Base-by-base conservation (phyloP, 2,888 invertebrate species). In the Ischnus inquisitorius region DNA sequence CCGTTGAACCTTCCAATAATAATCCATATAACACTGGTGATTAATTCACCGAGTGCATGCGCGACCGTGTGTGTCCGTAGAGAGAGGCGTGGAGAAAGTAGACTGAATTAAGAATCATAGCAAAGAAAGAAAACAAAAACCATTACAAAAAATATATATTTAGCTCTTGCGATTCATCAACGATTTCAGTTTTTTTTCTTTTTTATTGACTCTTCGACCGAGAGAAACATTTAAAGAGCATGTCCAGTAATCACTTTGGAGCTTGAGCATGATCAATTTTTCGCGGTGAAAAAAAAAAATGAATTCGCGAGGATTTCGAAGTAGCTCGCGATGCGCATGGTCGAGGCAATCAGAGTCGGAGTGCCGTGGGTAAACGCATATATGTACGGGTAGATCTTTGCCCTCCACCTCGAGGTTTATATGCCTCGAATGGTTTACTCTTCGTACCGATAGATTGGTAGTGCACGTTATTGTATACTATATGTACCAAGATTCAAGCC, bases 1-100 rank as follows among this genome's bases (percentile, higher is more conserved):
- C 22, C 62, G 51, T 28, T 34, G 72, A 82, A 75, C 80, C 79
- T 75, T 79, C 74, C 79, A 54, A 82, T 82, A 79, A 43, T 64
- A 75, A 79, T 69, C 78, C 82, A 69, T 79, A 41, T 19, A 78
- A 54, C 54, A 51, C 60, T 10, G 54, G 57, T 51, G 67, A 74
- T 82, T 78, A 69, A 82, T 79, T 82, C 79, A 12, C 57, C 16
- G 65, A 74, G 67, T 68, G 67, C 79, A 68, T 79, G 39, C 46
- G 19, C 28, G 25, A 22, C 28, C 25, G 57, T 14, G n/a, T n/a
- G 57, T 28, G 28, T 34, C 34, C 34, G 34, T 25, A 25, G 57
- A 60, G 57, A 60, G 57, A 28, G 19, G 64, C 46, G 28, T 28
- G 75, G 80, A 62, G 80, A 80, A 80, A 80, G 80, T 80, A 54